Conservation (phyloP, 2,888 invertebrate species). For the Drosophila kambysellisi region DNA sequence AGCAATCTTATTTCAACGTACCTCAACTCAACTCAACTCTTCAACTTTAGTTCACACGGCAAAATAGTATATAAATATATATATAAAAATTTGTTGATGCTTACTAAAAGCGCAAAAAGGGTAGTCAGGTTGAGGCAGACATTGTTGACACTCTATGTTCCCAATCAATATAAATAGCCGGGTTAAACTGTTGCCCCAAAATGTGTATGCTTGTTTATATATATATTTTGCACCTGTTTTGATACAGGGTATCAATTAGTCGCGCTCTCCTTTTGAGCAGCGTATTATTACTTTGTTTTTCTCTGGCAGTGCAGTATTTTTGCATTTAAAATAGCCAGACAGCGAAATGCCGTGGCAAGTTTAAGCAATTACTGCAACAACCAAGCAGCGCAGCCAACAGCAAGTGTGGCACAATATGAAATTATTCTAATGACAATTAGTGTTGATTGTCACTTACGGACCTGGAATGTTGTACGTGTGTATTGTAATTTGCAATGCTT, state of each 20-base stretch:
- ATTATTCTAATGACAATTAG: conserved; percentile 81
- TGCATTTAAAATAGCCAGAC: conserved; percentile 72
- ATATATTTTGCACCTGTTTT: background rate
- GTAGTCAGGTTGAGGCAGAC: rapidly evolving
- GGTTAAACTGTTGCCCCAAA: background rate
- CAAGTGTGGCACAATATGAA: conserved; percentile 66
- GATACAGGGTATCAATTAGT: conserved; percentile 12
- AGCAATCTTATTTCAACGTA: conserved; percentile 66
- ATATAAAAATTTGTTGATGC: background rate
- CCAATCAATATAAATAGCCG: background rate
- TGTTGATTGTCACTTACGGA: conserved; percentile 78
- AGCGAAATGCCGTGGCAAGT: conserved; percentile 71
- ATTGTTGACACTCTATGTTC: background rate
- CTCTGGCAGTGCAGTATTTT: conserved; percentile 37
- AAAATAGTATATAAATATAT: conserved; percentile 30
- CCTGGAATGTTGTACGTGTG: conserved; percentile 56
- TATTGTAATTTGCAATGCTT: conserved; percentile 67
- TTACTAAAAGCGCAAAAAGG: background rate
- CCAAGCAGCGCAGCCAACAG: background rate
- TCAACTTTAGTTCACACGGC: conserved; percentile 55
- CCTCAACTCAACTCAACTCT: conserved; percentile 20
- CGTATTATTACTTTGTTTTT: conserved; percentile 5
- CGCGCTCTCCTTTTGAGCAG: background rate
- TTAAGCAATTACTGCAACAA: conserved; percentile 72
- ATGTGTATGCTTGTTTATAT: background rate